Base-by-base conservation (phyloP, 2,888 invertebrate species). In the Drosophila ezoana region DNA sequence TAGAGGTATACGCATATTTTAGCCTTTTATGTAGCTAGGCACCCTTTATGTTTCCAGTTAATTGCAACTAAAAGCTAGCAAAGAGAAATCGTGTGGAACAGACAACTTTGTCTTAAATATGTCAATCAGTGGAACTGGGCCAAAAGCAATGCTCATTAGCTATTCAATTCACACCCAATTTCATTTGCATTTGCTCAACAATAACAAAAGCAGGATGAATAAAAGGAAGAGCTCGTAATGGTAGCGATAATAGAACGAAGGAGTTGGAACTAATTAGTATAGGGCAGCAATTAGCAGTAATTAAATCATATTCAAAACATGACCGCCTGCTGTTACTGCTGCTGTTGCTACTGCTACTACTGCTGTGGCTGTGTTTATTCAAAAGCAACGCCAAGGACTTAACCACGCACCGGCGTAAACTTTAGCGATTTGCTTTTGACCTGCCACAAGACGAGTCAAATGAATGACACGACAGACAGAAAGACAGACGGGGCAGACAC, bases 231-330 rank as follows among this genome's bases (percentile, higher is more conserved):
- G 32, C 20, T 18, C 43, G 43, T 8, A 44, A 16, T 23, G 2
- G 2, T 37, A 3, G 13, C 14, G 44, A 54, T 28, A 4, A 18
- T 18, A 28, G 43, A 33, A 54, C 1, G 49, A 37, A 61, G 60
- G 20, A 54, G 53, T 49, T 60, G 43, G 33, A 47, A 67, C 72
- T 83, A 85, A 83, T 83, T 86, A 83, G 76, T 66, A 49, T 47
- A 56, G 68, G 64, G 48, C 56, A 47, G 73, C 73, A 85, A 85
- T 83, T 80, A 74, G 78, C 66, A 66, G 78, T 83, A 83, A 86
- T 86, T 86, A 80, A 80, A 78, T 83, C 72, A 86, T 80, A 76
- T 86, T 83, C 81, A 71, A 69, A 86, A 76, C 73, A 67, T 61
- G 51, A 32, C 38, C 10, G 45, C 9, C 56, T 40, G n/a, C 40